phyloP scores from a whole-genome alignment of 2,888 invertebrate genomes.

The Drosophila diplacantha region DNA sequence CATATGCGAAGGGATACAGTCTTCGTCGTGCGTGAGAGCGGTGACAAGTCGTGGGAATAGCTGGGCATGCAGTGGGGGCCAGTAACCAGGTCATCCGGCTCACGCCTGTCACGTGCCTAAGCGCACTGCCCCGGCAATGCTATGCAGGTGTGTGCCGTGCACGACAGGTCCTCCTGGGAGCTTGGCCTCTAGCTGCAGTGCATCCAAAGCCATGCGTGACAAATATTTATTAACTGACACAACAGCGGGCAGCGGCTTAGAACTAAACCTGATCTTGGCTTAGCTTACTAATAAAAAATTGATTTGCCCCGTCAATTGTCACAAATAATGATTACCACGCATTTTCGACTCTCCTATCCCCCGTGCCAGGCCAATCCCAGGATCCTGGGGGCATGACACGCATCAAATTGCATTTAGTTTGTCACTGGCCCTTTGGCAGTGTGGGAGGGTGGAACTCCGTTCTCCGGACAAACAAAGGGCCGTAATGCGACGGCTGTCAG shows the following conservation, averaged over 20 bases:
- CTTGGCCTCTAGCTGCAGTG: slow-evolving; percentile 49
- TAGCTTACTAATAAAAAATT: slow-evolving; percentile 42
- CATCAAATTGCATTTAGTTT: slow-evolving; percentile 71
- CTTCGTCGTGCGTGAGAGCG: slow-evolving; percentile 2
- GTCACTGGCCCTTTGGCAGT: slow-evolving; percentile 47
- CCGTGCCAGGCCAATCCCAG: not conserved
- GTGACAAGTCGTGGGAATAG: slow-evolving; percentile 59
- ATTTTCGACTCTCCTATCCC: slow-evolving; percentile 44
- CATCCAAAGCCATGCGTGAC: slow-evolving; percentile 58
- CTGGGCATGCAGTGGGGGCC: slow-evolving; percentile 10
- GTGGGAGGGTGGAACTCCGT: not conserved
- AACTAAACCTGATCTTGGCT: slow-evolving; percentile 27
- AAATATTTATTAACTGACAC: slow-evolving; percentile 67
- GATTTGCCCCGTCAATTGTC: slow-evolving; percentile 64
- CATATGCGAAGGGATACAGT: slow-evolving; percentile 5
- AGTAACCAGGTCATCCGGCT: slow-evolving; percentile 20
- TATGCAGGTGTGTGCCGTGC: slow-evolving; percentile 4
- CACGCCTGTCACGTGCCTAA: slow-evolving; percentile 59
- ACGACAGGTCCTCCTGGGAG: slow-evolving; percentile 20
- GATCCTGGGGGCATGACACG: slow-evolving; percentile 53
- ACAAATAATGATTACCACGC: slow-evolving; percentile 70
- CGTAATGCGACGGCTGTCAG: slow-evolving; percentile 44
- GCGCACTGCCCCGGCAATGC: slow-evolving; percentile 30
- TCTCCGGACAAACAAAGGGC: slow-evolving; percentile 35
- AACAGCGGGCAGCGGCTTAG: slow-evolving; percentile 40